Percentiles rank a stretch among this genome's conserved stretches.
These are phyloP conservation scores for Platorchestia sp. DNA, from an alignment of 1,140 invertebrate genomes.

Conservation along the genomic window DNA sequence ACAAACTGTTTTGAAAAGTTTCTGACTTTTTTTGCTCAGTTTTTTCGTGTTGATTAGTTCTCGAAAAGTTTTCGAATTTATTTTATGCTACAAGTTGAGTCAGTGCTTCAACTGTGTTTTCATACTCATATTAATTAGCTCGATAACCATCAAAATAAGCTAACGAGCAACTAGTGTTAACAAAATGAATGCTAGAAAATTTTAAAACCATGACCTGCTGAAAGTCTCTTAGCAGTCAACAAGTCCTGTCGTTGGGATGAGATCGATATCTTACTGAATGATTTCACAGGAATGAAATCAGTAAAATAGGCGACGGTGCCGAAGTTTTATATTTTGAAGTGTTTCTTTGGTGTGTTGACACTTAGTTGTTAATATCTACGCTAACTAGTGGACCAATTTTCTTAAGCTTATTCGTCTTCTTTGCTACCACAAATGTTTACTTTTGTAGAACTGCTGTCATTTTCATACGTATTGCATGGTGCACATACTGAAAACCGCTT, in stretches of 20 bases:
- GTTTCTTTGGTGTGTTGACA: background rate
- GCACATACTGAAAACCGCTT: background rate
- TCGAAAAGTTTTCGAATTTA: background rate
- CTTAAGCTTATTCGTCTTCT: constrained; percentile 8
- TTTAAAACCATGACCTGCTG: background rate
- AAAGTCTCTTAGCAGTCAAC: background rate
- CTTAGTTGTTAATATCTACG: background rate
- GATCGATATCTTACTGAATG: background rate
- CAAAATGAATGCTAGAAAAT: background rate
- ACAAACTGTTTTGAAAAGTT: background rate
- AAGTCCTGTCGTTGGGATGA: background rate
- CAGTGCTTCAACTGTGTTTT: background rate
- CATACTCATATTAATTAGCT: background rate
- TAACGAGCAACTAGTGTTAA: background rate
- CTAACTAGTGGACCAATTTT: background rate
- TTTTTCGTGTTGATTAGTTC: background rate
- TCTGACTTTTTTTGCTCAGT: background rate
- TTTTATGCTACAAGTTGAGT: background rate
- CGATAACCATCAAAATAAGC: background rate
- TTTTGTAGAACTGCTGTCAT: background rate
- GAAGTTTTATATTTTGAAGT: background rate
- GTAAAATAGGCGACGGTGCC: background rate
- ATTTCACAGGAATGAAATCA: background rate
- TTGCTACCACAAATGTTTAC: background rate
- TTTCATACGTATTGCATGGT: background rate